Base-by-base conservation (phyloP, 2,797 vertebrate genomes). In the Ciconia nigra region DNA sequence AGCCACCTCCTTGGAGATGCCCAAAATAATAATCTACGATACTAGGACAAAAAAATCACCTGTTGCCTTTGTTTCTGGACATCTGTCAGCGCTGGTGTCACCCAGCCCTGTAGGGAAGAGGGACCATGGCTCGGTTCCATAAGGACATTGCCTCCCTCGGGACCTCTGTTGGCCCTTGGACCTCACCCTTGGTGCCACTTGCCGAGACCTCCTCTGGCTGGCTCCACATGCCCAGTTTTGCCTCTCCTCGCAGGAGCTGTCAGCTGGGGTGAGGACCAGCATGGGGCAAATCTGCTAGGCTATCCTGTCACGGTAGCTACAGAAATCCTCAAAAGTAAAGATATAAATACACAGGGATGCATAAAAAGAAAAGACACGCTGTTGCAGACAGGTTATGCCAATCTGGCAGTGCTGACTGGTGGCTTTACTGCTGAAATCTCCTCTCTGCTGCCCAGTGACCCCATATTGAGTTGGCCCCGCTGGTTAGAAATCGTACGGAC, bases 381-480 rank as follows among this genome's bases (percentile, higher is more conserved):
- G 1, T 17, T 7, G 2, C 55, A 74, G 83, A 31, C 13, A 13
- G 12, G 18, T 73, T 84, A 4, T 54, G 17, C 52, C 49, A 15
- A 4, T 44, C 51, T 70, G 15, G 6, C 46, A 31, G 4, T 37
- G n/a, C 37, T 55, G 42, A 13, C 39, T 33, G 18, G 20, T 57
- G 63, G 11, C 59, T 86, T 71, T 81, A 15, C 42, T 52, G 67
- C 41, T 66, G 52, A 77, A 20, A 37, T 65, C 28, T 41, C 19
- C 33, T 71, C 10, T 59, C 10, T 73, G 41, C 62, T 93, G 42
- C n/a, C 21, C 29, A 6, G 51, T 87, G 72, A 19, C 46, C 39
- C 0, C 3, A 4, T 62, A 35, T 6, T 35, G 29, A 66, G 42
- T 65, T 84, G 66, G 28, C 42, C 10, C 8, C 0, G 0, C 26